A percentile compares a stretch with the other conserved stretches of the same genome.
Conservation (phyloP, 30 jellyfish, hydroid and myxozoan genomes). For the Aurelia aurita complex sp. Pacific region DNA sequence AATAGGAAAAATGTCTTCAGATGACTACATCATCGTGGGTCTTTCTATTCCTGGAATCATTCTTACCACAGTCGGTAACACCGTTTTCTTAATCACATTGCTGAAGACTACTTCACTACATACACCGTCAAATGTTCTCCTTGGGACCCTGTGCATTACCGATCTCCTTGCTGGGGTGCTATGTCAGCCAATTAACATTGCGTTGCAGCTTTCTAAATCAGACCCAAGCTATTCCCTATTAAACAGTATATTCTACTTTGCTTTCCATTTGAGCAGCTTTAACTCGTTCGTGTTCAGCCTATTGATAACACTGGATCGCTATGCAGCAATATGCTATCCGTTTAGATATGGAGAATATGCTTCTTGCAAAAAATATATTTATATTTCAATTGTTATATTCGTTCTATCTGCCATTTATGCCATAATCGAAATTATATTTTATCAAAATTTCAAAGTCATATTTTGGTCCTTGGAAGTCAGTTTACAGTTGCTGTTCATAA, state of each 20-base stretch:
- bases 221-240: neutral
- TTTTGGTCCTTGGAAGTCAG: too few species aligned
- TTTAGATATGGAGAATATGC: too few species aligned
- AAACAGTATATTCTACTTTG: neutral
- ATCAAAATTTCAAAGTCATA: neutral
- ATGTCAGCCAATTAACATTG: conserved; percentile 11
- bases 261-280: neutral
- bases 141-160: conserved; percentile 9
- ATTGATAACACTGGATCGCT: too few species aligned
- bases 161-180: conserved; percentile 10
- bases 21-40: too few species aligned
- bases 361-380: too few species aligned
- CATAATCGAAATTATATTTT: too few species aligned
- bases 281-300: conserved; percentile 2
- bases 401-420: too few species aligned
- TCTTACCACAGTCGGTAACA: conserved; percentile 6
- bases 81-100: conserved; percentile 3
- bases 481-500: too few species aligned
- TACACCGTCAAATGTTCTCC: conserved; percentile 23
- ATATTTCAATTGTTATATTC: too few species aligned
- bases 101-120: conserved; percentile 8
- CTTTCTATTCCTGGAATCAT: too few species aligned
- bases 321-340: too few species aligned
- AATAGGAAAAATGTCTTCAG: too few species aligned
- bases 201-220: neutral